Base-by-base conservation (phyloP, 2,113 vertebrate genomes). In the Galbula dea region DNA sequence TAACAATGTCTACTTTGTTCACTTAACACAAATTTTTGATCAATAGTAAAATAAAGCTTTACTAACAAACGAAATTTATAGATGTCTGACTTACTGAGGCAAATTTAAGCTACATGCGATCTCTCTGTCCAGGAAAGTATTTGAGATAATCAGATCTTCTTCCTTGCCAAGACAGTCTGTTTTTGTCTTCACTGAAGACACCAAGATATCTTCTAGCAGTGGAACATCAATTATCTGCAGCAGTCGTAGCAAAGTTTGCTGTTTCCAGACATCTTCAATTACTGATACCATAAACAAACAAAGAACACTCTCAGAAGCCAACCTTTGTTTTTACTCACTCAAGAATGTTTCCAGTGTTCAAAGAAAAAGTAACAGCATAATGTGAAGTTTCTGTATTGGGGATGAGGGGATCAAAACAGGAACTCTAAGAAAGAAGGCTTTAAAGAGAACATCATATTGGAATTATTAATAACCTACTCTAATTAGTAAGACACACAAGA, bases 71-170 rank as follows among this genome's bases (percentile, higher is more conserved):
- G 9, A 0, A 22, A 37, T 88, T 81, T 30, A 74, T 8, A 94
- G 86, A 72, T 12, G 3, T 10, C 48, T 58, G 65, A 98, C 98
- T 98, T 89, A 98, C 98, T 97, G 86, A 6, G 97, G 97, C 36
- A 98, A 94, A 86, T 97, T 97, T 81, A 99, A 97, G 59, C 94
- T 91, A 71, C 97, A 93, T 1, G 87, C 95, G 91, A 98, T 90
- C 63, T 98, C 97, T 96, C 98, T 97, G 57, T 99, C 98, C 93
- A 98, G 96, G 69, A 97, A 98, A 34, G 97, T 98, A 94, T 99
- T 99, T 76, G 98, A 97, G 72, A 99, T 98, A 94, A 99, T 95
- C 69, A 99, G 89, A 94, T 98, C 98, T n/a, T 98, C 96, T 19
- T 96, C 96, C 96, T 95, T 96, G 65, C 80, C 89, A 90, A 97